A percentile compares a stretch with the other conserved stretches of the same genome.
phyloP scores from a whole-genome alignment of 2,888 invertebrate genomes.

The Leptothorax acervorum region DNA sequence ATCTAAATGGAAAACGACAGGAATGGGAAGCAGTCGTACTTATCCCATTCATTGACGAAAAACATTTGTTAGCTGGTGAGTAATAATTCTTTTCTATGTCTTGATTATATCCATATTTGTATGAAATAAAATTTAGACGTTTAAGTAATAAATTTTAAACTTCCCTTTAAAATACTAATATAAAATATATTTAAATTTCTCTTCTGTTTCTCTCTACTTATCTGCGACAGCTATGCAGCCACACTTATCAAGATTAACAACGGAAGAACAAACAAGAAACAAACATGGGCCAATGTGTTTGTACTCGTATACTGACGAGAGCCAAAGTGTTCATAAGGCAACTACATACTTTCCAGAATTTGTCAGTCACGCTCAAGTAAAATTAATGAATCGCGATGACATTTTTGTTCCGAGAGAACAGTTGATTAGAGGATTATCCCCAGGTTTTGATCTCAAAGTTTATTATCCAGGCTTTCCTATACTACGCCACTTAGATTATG shows the following conservation, averaged over 20 bases:
- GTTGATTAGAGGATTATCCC: slow-evolving; percentile 90
- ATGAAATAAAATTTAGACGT: not conserved
- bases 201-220: not conserved
- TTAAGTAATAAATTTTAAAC: not conserved
- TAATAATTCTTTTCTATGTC: not conserved
- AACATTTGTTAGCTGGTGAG: slow-evolving; percentile 79
- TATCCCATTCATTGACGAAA: slow-evolving; percentile 97
- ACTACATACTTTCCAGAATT: slow-evolving; percentile 89
- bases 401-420: slow-evolving; percentile 87
- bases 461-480: slow-evolving; percentile 97
- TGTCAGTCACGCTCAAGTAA: slow-evolving; percentile 87
- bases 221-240: slow-evolving; percentile 89
- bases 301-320: slow-evolving; percentile 89
- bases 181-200: not conserved
- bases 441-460: slow-evolving; percentile 89
- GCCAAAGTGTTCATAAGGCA: slow-evolving; percentile 88
- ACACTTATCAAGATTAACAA: slow-evolving; percentile 89
- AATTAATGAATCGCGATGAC: slow-evolving; percentile 87
- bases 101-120: slow-evolving; percentile 4
- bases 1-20: slow-evolving; percentile 97
- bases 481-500: slow-evolving; percentile 93
- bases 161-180: not conserved
- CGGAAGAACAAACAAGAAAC: slow-evolving; percentile 92
- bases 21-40: slow-evolving; percentile 99
- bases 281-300: slow-evolving; percentile 94